A percentile compares a stretch with the other conserved stretches of the same genome.
Evolutionary conservation across 2,797 vertebrate genomes (phyloP).

Genomic region (Prionace glauca): DNA sequence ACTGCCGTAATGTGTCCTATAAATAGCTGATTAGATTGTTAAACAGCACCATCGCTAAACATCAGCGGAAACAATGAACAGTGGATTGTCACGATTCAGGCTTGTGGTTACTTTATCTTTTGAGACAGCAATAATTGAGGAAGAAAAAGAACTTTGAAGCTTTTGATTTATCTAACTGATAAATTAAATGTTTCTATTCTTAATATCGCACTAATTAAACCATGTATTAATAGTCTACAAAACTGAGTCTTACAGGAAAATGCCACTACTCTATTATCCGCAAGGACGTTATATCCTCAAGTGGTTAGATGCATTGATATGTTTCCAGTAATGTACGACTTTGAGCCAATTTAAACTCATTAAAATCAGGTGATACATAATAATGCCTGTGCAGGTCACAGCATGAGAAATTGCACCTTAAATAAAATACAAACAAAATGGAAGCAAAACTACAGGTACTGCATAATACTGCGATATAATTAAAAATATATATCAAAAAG

Average conservation of each 20-base stretch:
- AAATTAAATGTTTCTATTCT: not conserved
- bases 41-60: constrained; percentile 2
- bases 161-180: not conserved
- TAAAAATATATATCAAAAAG: not conserved
- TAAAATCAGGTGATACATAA: not conserved
- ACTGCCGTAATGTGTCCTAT: not conserved
- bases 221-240: not conserved
- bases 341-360: not conserved
- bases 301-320: not conserved
- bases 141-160: not conserved
- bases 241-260: not conserved
- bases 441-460: constrained; percentile 26
- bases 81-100: constrained; percentile 5
- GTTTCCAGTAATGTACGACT: constrained; percentile 13
- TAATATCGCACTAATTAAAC: not conserved
- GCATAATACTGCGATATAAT: not conserved
- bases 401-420: constrained; percentile 10
- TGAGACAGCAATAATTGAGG: not conserved
- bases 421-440: not conserved
- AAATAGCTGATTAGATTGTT: constrained; percentile 9
- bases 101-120: not conserved
- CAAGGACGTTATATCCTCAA: not conserved
- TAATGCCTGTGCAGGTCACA: not conserved
- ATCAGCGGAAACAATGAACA: not conserved
- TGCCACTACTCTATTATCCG: not conserved